Percentiles rank a stretch among this genome's conserved stretches.
phyloP scores from a whole-genome alignment of 1,140 invertebrate species.

The Mesaphorura yosii region DNA sequence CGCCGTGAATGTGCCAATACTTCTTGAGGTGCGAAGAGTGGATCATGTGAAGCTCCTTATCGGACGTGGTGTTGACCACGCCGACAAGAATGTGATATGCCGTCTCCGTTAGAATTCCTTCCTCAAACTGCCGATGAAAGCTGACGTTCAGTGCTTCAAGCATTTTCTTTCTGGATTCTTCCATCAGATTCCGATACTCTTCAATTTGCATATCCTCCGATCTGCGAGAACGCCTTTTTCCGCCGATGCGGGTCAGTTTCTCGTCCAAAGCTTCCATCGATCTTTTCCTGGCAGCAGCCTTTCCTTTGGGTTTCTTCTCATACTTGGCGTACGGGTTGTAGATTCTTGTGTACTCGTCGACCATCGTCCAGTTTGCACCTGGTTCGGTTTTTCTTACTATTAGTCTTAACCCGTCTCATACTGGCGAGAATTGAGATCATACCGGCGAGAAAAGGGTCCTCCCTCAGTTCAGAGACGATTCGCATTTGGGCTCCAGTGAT shows the following conservation, averaged over 20 bases:
- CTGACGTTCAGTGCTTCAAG: slow-evolving; percentile 19
- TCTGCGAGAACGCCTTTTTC: no score
- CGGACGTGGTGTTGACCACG: slow-evolving; percentile 7
- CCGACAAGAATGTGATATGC: slow-evolving; percentile 19
- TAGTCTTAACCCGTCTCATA: no score
- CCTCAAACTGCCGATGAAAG: slow-evolving; percentile 31
- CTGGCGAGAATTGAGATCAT: no score
- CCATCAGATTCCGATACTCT: no score
- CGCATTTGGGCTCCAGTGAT: slow-evolving; percentile 27
- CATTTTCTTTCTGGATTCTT: slow-evolving; percentile 18
- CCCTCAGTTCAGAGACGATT: slow-evolving; percentile 15
- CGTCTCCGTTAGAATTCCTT: slow-evolving; percentile 27
- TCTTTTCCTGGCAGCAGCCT: no score
- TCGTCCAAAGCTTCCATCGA: no score
- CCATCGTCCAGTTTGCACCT: slow-evolving; percentile 29
- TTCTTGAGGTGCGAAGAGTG: slow-evolving; percentile 7
- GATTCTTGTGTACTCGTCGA: slow-evolving; percentile 14
- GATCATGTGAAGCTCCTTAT: slow-evolving; percentile 19
- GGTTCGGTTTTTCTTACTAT: no score
- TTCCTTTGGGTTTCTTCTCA: no score
- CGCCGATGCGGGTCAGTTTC: no score
- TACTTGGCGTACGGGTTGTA: slow-evolving; percentile 2
- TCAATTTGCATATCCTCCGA: no score
- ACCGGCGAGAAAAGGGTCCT: slow-evolving; percentile 26
- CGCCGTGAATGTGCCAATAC: slow-evolving; percentile 10